Base-by-base conservation (phyloP, 2,888 invertebrate species). In the Brenthis daphne region DNA sequence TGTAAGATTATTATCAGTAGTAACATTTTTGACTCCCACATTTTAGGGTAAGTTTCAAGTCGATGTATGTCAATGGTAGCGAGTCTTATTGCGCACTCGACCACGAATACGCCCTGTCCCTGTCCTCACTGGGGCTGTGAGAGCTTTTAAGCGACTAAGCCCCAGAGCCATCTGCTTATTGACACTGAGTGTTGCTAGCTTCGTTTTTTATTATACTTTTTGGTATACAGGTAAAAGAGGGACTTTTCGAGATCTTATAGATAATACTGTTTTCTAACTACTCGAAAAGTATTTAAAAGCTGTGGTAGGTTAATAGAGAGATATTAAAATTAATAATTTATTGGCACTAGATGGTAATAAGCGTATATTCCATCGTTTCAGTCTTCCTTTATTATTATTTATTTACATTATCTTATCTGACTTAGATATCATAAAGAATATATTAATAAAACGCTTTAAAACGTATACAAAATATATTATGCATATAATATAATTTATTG, bases 11-110 rank as follows among this genome's bases (percentile, higher is more conserved):
- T 11, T 37, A 43, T 29, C 29, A 29, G 29, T 29, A 29, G 0
- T 0, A 43, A 43, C 37, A 8, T 53, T 53, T 16, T 16, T n/a
- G 14, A 53, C 51, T 51, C 33, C 53, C 43, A 51, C 16, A 63
- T 63, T 63, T 63, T 63, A 63, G 53, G 63, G 63, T 63, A 53
- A 51, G 63, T 63, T 60, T 60, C 53, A 54, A 63, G 53, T 65
- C 33, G 37, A 71, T 68, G 65, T 71, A 20, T 68, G 70, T 71
- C 70, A 71, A 71, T 65, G 57, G 60, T 57, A 65, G 68, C 65
- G 68, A 61, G 55, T 63, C 51, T 61, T 24, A 54, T 67, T 64
- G 54, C 55, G 14, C 70, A 53, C 70, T 71, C 65, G 57, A 68
- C 68, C 70, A 68, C 70, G 70, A 53, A 37, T 67, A 56, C 58